These are phyloP conservation scores for Pyralis farinalis DNA, from an alignment of 2,888 invertebrate species.

Conservation along the genomic window DNA sequence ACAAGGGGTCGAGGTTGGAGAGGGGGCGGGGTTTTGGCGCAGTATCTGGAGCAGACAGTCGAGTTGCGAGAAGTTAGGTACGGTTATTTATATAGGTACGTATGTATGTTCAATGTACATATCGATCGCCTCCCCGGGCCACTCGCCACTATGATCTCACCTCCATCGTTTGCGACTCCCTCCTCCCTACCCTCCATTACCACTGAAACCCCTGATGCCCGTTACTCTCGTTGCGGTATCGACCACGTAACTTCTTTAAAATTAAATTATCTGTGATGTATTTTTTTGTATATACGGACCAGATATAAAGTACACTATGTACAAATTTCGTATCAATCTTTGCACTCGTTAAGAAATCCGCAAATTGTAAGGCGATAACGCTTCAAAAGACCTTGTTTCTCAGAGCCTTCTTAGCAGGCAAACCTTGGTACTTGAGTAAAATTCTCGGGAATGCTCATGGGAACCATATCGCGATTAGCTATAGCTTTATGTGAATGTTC, in stretches of 20 bases:
- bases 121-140: constrained; percentile 79
- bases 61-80: constrained; percentile 78
- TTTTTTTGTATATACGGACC: too few species aligned
- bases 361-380: too few species aligned
- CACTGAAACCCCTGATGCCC: constrained; percentile 63
- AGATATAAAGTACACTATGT: too few species aligned
- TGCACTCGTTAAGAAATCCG: too few species aligned
- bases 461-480: too few species aligned
- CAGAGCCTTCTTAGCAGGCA: too few species aligned
- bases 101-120: constrained; percentile 80
- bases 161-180: constrained; percentile 73
- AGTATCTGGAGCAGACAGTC: constrained; percentile 78
- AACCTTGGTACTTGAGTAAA: too few species aligned
- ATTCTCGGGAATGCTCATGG: too few species aligned
- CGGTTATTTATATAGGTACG: constrained; percentile 75
- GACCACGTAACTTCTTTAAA: constrained; percentile 27
- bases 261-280: too few species aligned
- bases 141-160: constrained; percentile 81
- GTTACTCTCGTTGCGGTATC: constrained; percentile 44
- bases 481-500: too few species aligned
- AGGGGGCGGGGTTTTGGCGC: constrained; percentile 71
- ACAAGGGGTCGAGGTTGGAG: constrained; percentile 42
- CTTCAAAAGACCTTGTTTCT: too few species aligned
- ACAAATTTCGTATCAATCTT: too few species aligned
- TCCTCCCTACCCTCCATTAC: constrained; percentile 41